Base-by-base conservation (phyloP, 2,888 invertebrate genomes). In the Epistrophella euchroma region DNA sequence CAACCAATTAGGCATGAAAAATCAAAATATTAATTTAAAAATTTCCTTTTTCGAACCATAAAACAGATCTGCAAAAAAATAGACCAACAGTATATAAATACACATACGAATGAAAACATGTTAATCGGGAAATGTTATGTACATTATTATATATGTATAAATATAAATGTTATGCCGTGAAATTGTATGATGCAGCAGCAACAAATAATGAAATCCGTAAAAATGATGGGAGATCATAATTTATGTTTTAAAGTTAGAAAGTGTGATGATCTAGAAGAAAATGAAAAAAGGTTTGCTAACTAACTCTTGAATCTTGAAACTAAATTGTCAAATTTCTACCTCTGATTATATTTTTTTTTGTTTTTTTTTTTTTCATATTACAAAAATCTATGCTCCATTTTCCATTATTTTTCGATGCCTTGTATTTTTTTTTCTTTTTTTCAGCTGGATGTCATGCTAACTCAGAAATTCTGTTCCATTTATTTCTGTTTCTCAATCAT, bases 231-330 rank as follows among this genome's bases (percentile, higher is more conserved):
- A 62, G 47, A 43, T n/a, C 17, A 68, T 35, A 50, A 56, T 82
- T 76, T 72, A 52, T 72, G 74, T 71, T 78, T 81, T 66, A 35
- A 71, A 87, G 71, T 62, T 87, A 87, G 78, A 83, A 82, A 88
- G 75, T 87, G 73, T 58, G 74, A 64, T 64, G 25, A 55, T 77
- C 32, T 72, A 64, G 35, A 58, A 55, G 22, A 62, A 35, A 50
- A 55, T 22, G 22, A 73, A 80, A 28, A 76, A 85, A 60, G 79
- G 70, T 79, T 83, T 88, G 88, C 85, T 72, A 77, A 77, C 60
- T 60, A 37, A 68, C 43, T 32, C 32, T 47, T 47, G 11, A 47
- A 19, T 52, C 52, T 52, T 52, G 25, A 52, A 52, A 52, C 52
- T 28, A 52, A 52, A 52, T 28, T 52, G 15, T 25, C 15, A 25